phyloP scores from a whole-genome alignment of 2,113 vertebrate genomes.

The Taurulus bubalis region DNA sequence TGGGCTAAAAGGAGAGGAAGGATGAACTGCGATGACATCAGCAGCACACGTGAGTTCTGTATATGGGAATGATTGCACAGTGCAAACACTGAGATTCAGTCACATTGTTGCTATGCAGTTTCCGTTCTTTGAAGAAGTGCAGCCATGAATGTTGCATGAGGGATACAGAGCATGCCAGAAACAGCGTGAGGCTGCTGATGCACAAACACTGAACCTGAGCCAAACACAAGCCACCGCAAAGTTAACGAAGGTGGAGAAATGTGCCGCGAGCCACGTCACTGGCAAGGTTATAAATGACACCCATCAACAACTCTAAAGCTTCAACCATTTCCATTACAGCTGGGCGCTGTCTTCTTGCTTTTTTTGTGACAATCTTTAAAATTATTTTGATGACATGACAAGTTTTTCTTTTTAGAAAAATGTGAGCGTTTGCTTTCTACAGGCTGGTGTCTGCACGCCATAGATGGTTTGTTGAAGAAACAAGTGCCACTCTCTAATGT shows the following conservation, averaged over 20 bases:
- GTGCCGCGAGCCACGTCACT: not conserved
- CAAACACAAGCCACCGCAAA: not conserved
- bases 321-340: too few species aligned
- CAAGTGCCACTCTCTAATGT: too few species aligned
- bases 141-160: constrained; percentile 56
- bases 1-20: constrained; percentile 4
- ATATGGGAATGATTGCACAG: not conserved
- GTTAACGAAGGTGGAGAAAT: constrained; percentile 7
- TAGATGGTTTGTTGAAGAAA: too few species aligned
- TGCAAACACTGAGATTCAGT: constrained; percentile 1
- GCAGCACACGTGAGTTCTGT: not conserved
- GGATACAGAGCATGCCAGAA: not conserved
- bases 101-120: not conserved
- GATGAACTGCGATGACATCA: not conserved
- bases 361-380: too few species aligned
- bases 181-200: constrained; percentile 13
- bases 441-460: too few species aligned
- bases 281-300: not conserved
- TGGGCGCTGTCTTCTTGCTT: too few species aligned
- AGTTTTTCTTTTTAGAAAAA: too few species aligned
- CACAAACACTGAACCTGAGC: constrained; percentile 24
- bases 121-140: constrained; percentile 29
- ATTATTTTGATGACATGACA: too few species aligned
- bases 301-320: not conserved
- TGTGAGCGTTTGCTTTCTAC: too few species aligned